phyloP scores from a whole-genome alignment of 2,888 invertebrate species.

The Leptogaster cylindrica region DNA sequence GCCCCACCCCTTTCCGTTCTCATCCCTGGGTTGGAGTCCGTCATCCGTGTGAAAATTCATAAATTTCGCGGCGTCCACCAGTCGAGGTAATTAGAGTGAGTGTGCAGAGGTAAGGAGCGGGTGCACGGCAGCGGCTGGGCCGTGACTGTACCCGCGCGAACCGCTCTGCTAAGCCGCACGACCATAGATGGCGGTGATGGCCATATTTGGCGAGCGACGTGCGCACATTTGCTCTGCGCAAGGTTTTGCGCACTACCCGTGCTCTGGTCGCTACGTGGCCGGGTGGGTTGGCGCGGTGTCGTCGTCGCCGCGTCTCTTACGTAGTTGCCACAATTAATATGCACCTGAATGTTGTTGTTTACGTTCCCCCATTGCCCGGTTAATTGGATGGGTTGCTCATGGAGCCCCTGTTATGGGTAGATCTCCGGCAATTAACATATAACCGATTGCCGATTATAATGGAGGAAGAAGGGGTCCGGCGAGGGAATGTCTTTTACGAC shows the following conservation, averaged over 20 bases:
- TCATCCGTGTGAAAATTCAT: conserved; percentile 34
- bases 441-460: conserved; percentile 7
- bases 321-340: conserved; percentile 33
- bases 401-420: conserved; percentile 9
- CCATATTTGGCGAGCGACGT: conserved; percentile 44
- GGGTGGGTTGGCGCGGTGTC: conserved; percentile 34
- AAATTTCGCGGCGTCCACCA: neutral
- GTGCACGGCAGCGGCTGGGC: neutral
- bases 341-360: conserved; percentile 37
- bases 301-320: conserved; percentile 37
- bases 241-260: neutral
- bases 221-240: conserved; percentile 41
- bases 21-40: conserved; percentile 14
- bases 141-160: too few relatives aligned
- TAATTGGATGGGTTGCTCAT: conserved; percentile 28
- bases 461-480: too few relatives aligned
- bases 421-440: conserved; percentile 23
- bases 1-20: neutral
- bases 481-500: conserved; percentile 9
- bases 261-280: too few relatives aligned
- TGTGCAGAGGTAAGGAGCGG: conserved; percentile 16
- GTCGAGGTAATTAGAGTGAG: conserved; percentile 10
- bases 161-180: conserved; percentile 9
- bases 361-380: conserved; percentile 20
- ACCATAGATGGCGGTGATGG: conserved; percentile 42